Evolutionary conservation across 2,113 vertebrate genomes (phyloP).

Genomic region (Nycticryphes semicollaris): DNA sequence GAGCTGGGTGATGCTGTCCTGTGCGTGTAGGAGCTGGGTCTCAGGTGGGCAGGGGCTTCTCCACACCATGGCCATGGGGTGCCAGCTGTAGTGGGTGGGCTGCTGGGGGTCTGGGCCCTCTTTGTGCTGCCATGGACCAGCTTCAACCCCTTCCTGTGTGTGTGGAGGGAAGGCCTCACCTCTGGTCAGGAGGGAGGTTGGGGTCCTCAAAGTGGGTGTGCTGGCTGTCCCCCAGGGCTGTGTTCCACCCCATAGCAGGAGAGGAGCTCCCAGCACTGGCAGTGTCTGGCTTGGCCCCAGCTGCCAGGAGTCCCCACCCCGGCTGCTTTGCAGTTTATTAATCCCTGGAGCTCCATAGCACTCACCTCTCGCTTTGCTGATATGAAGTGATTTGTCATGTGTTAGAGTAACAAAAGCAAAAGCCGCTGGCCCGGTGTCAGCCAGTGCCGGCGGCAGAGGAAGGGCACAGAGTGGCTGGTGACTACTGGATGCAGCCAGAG

Average conservation of each 20-base stretch:
- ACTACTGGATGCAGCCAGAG: fast-evolving
- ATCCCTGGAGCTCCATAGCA: fast-evolving
- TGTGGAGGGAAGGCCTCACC: fast-evolving
- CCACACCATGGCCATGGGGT: fast-evolving
- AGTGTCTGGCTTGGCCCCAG: background rate
- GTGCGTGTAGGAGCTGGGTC: fast-evolving
- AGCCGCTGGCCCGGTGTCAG: background rate
- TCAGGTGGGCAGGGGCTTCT: background rate
- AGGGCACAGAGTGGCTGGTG: fast-evolving
- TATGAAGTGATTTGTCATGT: background rate
- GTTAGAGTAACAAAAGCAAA: background rate
- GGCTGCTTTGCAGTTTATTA: background rate
- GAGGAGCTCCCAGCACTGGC: fast-evolving
- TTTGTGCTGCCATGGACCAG: background rate
- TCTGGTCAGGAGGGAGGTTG: background rate
- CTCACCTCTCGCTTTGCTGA: background rate
- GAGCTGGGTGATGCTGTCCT: fast-evolving
- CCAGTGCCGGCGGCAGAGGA: background rate
- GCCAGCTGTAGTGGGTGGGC: background rate
- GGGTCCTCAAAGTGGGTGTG: background rate
- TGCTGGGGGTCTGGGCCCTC: background rate
- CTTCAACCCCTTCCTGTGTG: background rate
- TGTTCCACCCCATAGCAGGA: background rate
- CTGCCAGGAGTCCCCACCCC: background rate
- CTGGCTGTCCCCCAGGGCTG: background rate